These are phyloP conservation scores for Microtus montanus DNA, from an alignment of 2,113 vertebrate species.

Conservation along the genomic window DNA sequence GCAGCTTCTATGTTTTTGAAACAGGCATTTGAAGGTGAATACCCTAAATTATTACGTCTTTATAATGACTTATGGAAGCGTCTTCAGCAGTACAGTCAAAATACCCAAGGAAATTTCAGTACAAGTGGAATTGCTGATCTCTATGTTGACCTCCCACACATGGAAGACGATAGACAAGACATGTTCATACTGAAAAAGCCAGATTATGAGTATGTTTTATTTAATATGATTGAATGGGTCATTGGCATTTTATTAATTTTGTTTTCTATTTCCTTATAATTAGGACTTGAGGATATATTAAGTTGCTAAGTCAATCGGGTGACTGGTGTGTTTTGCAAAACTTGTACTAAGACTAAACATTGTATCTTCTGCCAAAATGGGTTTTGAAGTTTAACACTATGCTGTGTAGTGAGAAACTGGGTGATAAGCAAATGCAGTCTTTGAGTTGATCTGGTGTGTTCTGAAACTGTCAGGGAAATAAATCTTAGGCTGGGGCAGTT, in stretches of 20 bases:
- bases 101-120: constrained; percentile 90
- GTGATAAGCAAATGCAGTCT: not conserved
- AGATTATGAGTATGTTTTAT: constrained; percentile 92
- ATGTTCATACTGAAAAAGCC: constrained; percentile 89
- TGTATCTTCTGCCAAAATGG: not conserved
- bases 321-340: not conserved
- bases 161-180: constrained; percentile 90
- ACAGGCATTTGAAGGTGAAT: constrained; percentile 98
- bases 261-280: constrained; percentile 38
- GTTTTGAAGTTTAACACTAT: not conserved
- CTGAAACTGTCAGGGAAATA: not conserved
- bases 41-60: constrained; percentile 94
- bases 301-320: constrained; percentile 28
- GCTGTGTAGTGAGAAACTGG: not conserved
- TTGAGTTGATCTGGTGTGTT: constrained; percentile 6
- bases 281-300: not conserved
- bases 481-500: not conserved
- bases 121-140: constrained; percentile 85
- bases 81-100: constrained; percentile 93
- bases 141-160: constrained; percentile 83
- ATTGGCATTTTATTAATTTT: constrained; percentile 47
- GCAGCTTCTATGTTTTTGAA: constrained; percentile 95
- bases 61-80: constrained; percentile 99
- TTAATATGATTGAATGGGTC: constrained; percentile 42
- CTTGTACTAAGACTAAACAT: not conserved